Base-by-base conservation (phyloP, 2,113 vertebrate genomes). In the Thamnophis sirtalis region DNA sequence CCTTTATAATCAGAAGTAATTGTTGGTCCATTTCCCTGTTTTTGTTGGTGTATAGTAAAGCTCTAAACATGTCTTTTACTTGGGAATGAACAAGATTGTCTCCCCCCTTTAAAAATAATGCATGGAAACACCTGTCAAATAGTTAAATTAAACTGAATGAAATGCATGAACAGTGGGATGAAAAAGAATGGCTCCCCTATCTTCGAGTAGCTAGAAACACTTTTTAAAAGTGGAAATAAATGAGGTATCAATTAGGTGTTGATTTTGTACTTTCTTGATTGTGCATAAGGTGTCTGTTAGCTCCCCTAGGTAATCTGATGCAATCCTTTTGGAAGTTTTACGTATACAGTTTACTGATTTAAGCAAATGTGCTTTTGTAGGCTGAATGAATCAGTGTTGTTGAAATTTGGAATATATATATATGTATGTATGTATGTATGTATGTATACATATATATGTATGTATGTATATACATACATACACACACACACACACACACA, bases 81-180 rank as follows among this genome's bases (percentile, higher is more conserved):
- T 0, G 2, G 28, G 21, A 48, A 58, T 28, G 60, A 93, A 88
- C 84, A 86, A 93, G 93, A 96, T 3, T 93, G 96, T 94, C 93
- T 90, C 96, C 22, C 50, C 2, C 50, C 8, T 63, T 88, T 94
- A 96, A 97, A 97, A 96, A 96, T 96, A 96, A 96, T 90, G 95
- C 94, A 94, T 96, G 96, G 95, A 94, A 97, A 97, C 97, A 97
- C 96, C 97, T 97, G 97, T 97, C 97, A 96, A 96, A 97, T 96
- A 89, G 96, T 97, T 97, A 96, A 97, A 96, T 96, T 92, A 97
- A 97, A 97, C 95, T 94, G 95, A 84, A 95, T 94, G 94, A 96
- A 97, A 96, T 9, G 38, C 94, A 97, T 95, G 96, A 96, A 97
- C 94, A 93, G 95, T 19, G 84, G 55, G 13, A 85, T 24, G n/a